These are phyloP conservation scores for Octopus bimaculoides DNA, from an alignment of 1,140 invertebrate genomes.

Conservation along the genomic window DNA sequence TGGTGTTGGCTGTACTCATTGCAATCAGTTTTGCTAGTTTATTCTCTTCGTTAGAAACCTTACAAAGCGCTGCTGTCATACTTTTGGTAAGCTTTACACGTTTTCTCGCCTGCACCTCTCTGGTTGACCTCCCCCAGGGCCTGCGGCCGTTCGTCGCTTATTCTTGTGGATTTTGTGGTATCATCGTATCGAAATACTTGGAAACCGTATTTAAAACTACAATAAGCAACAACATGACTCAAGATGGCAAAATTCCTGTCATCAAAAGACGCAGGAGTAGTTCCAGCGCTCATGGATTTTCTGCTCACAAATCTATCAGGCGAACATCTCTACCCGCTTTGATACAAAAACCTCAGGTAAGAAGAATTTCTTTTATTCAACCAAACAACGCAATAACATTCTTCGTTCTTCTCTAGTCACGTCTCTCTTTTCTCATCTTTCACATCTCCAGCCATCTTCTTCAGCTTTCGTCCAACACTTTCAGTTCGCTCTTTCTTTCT, in stretches of 20 bases:
- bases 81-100: conserved; percentile 51
- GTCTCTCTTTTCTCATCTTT: neutral
- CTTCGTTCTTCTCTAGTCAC: neutral
- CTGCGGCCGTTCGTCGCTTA: conserved; percentile 52
- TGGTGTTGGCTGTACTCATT: conserved; percentile 46
- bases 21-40: conserved; percentile 48
- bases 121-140: conserved; percentile 45
- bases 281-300: conserved; percentile 45
- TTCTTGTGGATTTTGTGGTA: conserved; percentile 49
- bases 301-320: conserved; percentile 42
- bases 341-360: conserved; percentile 55
- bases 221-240: conserved; percentile 46
- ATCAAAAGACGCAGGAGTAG: conserved; percentile 53
- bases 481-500: neutral
- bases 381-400: neutral
- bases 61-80: conserved; percentile 48
- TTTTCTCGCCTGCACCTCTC: conserved; percentile 49
- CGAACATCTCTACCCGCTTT: conserved; percentile 55
- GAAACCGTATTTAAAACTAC: conserved; percentile 50
- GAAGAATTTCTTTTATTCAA: conserved; percentile 10
- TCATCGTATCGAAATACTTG: conserved; percentile 55
- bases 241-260: conserved; percentile 53
- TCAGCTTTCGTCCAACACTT: neutral
- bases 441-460: neutral
- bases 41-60: conserved; percentile 53